phyloP scores from a whole-genome alignment of 2,888 invertebrate species.

The Eupithecia pulchellata region DNA sequence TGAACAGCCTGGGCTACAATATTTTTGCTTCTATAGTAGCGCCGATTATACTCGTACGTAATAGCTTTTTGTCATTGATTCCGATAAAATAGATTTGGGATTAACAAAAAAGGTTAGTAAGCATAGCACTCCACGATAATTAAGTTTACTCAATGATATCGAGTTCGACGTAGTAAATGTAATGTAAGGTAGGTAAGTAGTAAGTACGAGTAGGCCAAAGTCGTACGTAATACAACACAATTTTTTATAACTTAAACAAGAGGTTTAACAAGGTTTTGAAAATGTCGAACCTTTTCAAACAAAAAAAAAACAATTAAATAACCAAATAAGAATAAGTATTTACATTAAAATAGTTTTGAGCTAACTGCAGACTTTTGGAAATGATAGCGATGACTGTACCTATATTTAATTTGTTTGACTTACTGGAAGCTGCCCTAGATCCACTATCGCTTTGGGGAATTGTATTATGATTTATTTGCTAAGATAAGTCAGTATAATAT shows the following conservation, averaged over 20 bases:
- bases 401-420: slow-evolving; percentile 1
- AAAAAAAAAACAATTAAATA: no score
- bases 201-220: no score
- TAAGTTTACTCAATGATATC: slow-evolving; percentile 4
- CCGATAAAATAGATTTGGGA: slow-evolving; percentile 18
- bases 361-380: no score
- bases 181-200: neutral
- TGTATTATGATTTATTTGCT: slow-evolving; percentile 2
- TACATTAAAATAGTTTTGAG: no score
- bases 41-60: slow-evolving; percentile 8
- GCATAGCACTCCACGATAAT: slow-evolving; percentile 22
- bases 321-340: no score
- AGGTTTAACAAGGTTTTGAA: no score
- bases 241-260: no score
- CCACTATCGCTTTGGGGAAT: neutral
- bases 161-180: neutral
- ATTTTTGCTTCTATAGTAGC: neutral
- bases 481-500: neutral
- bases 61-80: slow-evolving; percentile 26
- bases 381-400: neutral
- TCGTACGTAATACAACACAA: no score
- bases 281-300: no score
- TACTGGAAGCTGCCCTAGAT: slow-evolving; percentile 5
- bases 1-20: neutral
- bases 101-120: slow-evolving; percentile 25